Percentiles rank a stretch among this genome's conserved stretches.
These are phyloP conservation scores for Hydrocynus forskahlii DNA, from an alignment of 2,797 vertebrate species.

Conservation along the genomic window DNA sequence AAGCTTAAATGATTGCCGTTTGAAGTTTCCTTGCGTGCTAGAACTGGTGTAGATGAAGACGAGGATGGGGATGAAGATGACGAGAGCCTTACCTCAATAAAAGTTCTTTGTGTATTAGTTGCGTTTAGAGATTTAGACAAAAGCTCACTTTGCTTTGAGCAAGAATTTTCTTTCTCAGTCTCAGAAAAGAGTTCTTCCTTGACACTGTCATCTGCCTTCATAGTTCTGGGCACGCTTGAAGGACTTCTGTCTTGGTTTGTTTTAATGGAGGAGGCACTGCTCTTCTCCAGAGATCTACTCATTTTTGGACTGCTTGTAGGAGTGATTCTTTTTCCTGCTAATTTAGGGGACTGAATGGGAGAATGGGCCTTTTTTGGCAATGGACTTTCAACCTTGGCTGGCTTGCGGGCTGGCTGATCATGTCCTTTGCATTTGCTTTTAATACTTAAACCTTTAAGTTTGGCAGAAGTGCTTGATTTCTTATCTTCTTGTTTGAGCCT, in stretches of 20 bases:
- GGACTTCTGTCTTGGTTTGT: conserved; percentile 41
- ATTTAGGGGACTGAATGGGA: conserved; percentile 73
- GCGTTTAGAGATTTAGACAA: conserved; percentile 56
- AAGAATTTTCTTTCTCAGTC: conserved; percentile 38
- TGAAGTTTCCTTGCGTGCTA: conserved; percentile 50
- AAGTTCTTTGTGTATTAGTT: conserved; percentile 76
- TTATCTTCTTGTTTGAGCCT: conserved; percentile 73
- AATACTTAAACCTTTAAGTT: conserved; percentile 81
- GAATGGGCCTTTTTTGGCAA: conserved; percentile 71
- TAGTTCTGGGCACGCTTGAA: conserved; percentile 1
- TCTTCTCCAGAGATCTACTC: conserved; percentile 56
- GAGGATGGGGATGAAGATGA: conserved; percentile 65
- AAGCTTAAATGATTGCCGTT: conserved; percentile 45
- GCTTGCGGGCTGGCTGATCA: conserved; percentile 62
- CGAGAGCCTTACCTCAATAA: conserved; percentile 81
- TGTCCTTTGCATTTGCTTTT: conserved; percentile 78
- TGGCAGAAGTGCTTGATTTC: conserved; percentile 73
- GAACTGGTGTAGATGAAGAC: conserved; percentile 61
- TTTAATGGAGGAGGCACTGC: conserved; percentile 41
- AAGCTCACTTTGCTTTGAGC: conserved; percentile 54
- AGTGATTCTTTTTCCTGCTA: conserved; percentile 64
- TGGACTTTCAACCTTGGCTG: conserved; percentile 58
- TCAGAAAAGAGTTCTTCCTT: conserved; percentile 32
- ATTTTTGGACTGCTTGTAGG: conserved; percentile 63
- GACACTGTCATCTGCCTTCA: conserved; percentile 44